Evolutionary conservation across 2,113 vertebrate species (phyloP).

Genomic region (Myocastor coypus): DNA sequence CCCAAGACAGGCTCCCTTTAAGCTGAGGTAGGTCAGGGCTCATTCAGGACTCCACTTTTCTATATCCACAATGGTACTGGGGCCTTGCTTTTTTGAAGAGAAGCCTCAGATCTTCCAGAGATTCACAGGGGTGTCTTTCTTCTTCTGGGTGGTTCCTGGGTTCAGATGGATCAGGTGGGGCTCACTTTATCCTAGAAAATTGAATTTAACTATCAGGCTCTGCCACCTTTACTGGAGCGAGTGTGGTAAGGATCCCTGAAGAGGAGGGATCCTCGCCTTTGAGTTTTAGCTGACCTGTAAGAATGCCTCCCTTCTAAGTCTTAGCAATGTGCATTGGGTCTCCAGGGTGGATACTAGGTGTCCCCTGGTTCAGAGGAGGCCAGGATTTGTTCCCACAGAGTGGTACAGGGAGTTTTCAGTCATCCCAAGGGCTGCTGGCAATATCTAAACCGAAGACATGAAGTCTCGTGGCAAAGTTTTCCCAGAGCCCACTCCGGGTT

Average conservation of each 20-base stretch:
- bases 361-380: no score
- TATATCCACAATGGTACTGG: background rate
- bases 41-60: background rate
- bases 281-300: background rate
- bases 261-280: background rate
- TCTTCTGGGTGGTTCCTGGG: background rate
- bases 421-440: background rate
- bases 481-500: background rate
- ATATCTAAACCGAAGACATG: background rate
- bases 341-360: background rate
- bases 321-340: background rate
- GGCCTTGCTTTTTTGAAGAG: background rate
- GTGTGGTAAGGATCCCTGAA: background rate
- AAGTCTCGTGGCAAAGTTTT: background rate
- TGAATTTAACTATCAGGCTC: background rate
- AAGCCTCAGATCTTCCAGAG: background rate
- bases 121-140: background rate
- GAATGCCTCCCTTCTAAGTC: background rate
- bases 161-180: background rate
- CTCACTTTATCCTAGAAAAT: background rate
- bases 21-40: background rate
- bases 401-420: background rate
- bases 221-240: background rate
- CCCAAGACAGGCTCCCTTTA: background rate
- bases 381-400: background rate